Evolutionary conservation across 2,888 invertebrate genomes (phyloP).

Genomic region (Ennomos erosarius): DNA sequence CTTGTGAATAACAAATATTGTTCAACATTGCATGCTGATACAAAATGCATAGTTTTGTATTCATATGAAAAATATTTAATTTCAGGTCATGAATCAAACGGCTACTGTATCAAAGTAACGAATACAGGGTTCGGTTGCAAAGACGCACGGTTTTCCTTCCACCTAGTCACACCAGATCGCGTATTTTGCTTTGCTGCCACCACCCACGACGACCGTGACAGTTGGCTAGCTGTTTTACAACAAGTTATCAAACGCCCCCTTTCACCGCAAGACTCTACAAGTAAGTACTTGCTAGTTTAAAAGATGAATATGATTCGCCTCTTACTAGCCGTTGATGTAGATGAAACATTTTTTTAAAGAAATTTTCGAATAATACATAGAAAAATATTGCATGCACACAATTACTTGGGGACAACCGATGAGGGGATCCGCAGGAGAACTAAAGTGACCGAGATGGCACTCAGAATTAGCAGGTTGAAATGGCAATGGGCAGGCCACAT

Average conservation of each 20-base stretch:
- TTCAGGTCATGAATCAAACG: slow-evolving; percentile 89
- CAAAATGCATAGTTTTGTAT: background rate
- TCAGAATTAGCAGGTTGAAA: no score
- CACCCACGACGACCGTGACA: slow-evolving; percentile 90
- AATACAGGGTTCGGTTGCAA: slow-evolving; percentile 86
- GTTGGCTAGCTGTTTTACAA: slow-evolving; percentile 92
- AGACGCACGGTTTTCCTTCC: slow-evolving; percentile 92
- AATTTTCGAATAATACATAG: no score
- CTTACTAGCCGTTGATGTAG: no score
- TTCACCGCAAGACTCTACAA: slow-evolving; percentile 91
- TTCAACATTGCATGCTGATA: no score
- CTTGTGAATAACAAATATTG: no score
- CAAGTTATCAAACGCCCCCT: slow-evolving; percentile 90
- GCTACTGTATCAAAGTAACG: slow-evolving; percentile 89
- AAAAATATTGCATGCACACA: no score
- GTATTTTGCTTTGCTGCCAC: slow-evolving; percentile 91
- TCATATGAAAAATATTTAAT: no score
- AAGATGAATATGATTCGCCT: background rate
- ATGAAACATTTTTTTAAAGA: no score
- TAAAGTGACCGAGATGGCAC: no score
- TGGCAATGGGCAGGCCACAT: no score
- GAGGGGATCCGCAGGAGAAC: no score
- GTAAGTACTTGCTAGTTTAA: slow-evolving; percentile 72
- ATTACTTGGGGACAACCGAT: no score
- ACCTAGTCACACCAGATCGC: slow-evolving; percentile 92